Conservation (phyloP, 1,140 invertebrate species). For the Heliconius eleuchia region DNA sequence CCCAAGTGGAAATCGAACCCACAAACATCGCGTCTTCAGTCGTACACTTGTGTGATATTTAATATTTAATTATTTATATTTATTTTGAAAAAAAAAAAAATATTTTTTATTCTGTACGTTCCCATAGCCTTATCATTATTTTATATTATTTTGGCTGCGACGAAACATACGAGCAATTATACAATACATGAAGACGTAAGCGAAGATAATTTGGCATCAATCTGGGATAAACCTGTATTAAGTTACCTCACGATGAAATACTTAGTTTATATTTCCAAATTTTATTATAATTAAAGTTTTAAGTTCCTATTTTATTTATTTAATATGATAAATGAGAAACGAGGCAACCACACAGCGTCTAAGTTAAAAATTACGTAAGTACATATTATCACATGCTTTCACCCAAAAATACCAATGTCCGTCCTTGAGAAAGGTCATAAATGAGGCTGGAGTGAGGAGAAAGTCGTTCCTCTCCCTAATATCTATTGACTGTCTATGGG, state of each 20-base stretch:
- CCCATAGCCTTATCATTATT: background rate
- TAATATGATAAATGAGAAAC: background rate
- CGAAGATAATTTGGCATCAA: background rate
- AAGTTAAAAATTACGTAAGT: background rate
- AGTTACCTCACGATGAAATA: too few relatives aligned
- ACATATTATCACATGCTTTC: slow-evolving; percentile 15
- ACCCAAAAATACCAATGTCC: background rate
- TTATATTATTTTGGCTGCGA: background rate
- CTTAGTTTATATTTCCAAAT: too few relatives aligned
- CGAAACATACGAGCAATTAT: background rate
- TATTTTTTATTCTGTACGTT: background rate
- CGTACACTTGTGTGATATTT: too few relatives aligned
- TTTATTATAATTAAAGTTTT: too few relatives aligned
- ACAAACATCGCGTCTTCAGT: too few relatives aligned
- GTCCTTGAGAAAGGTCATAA: slow-evolving; percentile 7
- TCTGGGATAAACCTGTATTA: background rate
- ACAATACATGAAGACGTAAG: background rate
- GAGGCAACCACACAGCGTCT: background rate
- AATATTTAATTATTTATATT: background rate
- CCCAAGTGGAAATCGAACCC: too few relatives aligned
- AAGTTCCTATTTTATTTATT: too few relatives aligned
- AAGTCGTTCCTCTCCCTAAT: slow-evolving; percentile 14
- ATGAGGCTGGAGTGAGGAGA: slow-evolving; percentile 10
- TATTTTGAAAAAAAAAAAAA: too few relatives aligned
- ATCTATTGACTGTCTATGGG: background rate